Evolutionary conservation across 2,113 vertebrate genomes (phyloP).

Genomic region (Pseudois nayaur): DNA sequence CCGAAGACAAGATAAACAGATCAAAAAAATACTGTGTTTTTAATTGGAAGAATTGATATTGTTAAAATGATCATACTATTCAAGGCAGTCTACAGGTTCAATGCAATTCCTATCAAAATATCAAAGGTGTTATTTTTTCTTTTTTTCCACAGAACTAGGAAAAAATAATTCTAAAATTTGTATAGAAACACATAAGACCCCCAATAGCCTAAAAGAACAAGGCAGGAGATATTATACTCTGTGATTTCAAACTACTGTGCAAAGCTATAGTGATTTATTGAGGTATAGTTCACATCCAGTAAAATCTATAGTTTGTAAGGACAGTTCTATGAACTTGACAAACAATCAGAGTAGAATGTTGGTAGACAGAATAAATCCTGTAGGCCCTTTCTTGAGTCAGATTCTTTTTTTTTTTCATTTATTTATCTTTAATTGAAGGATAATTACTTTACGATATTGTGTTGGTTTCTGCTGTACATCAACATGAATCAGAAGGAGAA

Average conservation of each 20-base stretch:
- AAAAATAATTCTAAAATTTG: neutral
- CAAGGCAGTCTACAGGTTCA: neutral
- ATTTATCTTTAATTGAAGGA: neutral
- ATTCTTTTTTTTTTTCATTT: neutral
- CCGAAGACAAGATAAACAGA: neutral
- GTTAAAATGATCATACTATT: neutral
- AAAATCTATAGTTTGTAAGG: neutral
- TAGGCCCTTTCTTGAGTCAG: neutral
- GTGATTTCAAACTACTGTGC: neutral
- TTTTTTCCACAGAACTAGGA: neutral
- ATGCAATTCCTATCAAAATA: neutral
- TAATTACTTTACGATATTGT: neutral
- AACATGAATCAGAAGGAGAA: neutral
- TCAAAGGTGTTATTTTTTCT: neutral
- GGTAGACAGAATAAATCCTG: fast-evolving
- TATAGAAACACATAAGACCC: neutral
- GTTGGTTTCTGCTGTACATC: neutral
- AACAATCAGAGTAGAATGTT: neutral
- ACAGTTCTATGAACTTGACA: neutral
- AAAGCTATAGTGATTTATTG: neutral
- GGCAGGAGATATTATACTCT: neutral
- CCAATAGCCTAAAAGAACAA: neutral
- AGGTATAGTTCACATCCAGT: neutral
- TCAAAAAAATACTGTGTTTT: neutral
- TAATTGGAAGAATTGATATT: neutral